A percentile compares a stretch with the other conserved stretches of the same genome.
phyloP scores from a whole-genome alignment of 64 coral and sea anemone species.

The Exaiptasia diaphana region DNA sequence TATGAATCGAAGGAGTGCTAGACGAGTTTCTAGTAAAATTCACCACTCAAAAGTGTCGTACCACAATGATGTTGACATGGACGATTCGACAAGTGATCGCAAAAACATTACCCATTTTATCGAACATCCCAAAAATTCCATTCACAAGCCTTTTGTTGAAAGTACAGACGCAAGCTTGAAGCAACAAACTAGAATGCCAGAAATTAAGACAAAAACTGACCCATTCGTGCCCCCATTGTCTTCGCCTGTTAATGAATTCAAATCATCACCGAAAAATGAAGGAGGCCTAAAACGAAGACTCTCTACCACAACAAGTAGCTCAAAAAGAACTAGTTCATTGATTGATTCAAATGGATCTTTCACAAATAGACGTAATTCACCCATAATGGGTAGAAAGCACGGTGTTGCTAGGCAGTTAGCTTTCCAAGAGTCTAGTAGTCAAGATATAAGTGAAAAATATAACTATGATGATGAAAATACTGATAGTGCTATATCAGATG shows the following conservation, averaged over 20 bases:
- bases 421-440: conserved; percentile 49
- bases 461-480: conserved; percentile 74
- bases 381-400: not conserved
- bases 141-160: not conserved
- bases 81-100: too few species aligned
- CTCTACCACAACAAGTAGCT: not conserved
- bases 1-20: too few species aligned
- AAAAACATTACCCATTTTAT: too few species aligned
- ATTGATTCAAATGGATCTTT: not conserved
- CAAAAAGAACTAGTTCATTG: not conserved
- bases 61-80: too few species aligned
- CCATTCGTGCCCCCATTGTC: not conserved
- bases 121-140: too few species aligned
- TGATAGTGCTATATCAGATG: conserved; percentile 91
- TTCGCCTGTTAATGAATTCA: conserved; percentile 7
- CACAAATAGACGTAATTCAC: not conserved
- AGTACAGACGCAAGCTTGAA: not conserved
- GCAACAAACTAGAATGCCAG: too few species aligned
- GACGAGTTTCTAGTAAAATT: too few species aligned
- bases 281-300: not conserved
- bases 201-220: not conserved
- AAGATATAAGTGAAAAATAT: not conserved
- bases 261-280: conserved; percentile 1
- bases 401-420: conserved; percentile 71
- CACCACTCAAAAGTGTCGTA: too few species aligned